Evolutionary conservation across 2,888 invertebrate genomes (phyloP).

Genomic region (Trichacis sp.): DNA sequence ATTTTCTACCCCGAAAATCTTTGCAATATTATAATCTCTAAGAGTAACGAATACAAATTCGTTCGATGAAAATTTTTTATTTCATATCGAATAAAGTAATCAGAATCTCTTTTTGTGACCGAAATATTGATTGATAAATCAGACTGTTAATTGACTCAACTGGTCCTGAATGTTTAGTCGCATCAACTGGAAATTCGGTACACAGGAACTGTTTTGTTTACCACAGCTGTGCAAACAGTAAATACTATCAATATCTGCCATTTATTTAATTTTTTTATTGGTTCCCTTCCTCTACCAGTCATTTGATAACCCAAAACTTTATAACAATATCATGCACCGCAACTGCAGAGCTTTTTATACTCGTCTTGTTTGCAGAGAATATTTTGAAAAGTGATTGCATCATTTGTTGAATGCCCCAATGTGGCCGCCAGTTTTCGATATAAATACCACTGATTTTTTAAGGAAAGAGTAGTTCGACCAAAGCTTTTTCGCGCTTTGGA

Average conservation of each 20-base stretch:
- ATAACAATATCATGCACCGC: neutral
- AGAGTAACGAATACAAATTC: too few relatives aligned
- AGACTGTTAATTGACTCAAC: neutral
- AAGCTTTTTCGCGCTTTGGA: neutral
- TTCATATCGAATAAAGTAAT: too few relatives aligned
- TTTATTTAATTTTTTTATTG: neutral
- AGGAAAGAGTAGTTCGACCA: neutral
- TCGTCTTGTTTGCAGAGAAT: neutral
- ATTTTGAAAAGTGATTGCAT: slow-evolving; percentile 1
- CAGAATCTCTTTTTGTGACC: neutral
- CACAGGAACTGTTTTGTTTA: neutral
- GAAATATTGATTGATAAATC: neutral
- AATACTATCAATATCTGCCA: neutral
- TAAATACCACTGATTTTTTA: neutral
- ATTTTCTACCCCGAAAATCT: too few relatives aligned
- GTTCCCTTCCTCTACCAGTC: too few relatives aligned
- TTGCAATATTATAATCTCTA: too few relatives aligned
- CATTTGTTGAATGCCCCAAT: neutral
- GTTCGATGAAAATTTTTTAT: too few relatives aligned
- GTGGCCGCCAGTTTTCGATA: neutral
- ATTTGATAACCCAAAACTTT: neutral
- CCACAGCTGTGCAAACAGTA: neutral
- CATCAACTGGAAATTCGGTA: neutral
- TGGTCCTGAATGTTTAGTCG: neutral
- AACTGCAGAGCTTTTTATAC: neutral